phyloP scores from a whole-genome alignment of 2,888 invertebrate genomes.

The Drosophila mulleri region DNA sequence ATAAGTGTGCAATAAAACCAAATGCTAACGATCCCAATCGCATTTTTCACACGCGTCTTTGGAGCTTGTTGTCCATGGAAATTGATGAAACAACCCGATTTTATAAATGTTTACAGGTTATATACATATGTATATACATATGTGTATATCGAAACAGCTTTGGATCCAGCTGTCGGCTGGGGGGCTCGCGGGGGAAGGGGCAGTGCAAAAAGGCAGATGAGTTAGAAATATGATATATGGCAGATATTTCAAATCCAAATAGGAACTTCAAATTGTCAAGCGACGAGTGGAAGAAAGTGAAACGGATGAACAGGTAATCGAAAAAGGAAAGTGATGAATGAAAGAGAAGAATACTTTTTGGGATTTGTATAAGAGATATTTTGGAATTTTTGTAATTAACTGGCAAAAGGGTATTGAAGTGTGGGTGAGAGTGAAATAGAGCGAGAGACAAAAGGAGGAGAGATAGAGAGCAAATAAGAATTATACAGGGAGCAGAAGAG shows the following conservation, averaged over 20 bases:
- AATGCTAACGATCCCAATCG: slow-evolving; percentile 31
- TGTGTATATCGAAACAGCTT: not conserved
- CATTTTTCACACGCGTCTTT: slow-evolving; percentile 49
- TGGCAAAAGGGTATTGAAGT: not conserved
- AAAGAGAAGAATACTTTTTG: not conserved
- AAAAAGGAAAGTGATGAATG: slow-evolving; percentile 14
- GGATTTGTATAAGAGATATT: not conserved
- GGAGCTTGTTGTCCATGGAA: not conserved
- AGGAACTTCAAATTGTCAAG: slow-evolving; percentile 2
- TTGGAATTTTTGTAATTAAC: not conserved
- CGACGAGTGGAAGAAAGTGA: not conserved
- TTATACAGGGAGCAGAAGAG: not conserved
- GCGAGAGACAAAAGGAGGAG: not conserved
- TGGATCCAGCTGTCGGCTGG: not conserved
- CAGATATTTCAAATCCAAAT: not conserved
- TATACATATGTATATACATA: not conserved
- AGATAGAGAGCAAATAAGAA: not conserved
- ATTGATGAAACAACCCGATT: slow-evolving; percentile 5
- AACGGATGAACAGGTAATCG: not conserved
- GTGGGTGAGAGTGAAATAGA: not conserved
- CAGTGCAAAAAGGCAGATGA: not conserved
- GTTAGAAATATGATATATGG: slow-evolving; percentile 3
- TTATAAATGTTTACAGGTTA: not conserved
- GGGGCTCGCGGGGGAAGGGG: too few species aligned
- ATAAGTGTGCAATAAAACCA: slow-evolving; percentile 53